Percentiles rank a stretch among this genome's conserved stretches.
Evolutionary conservation across 1,140 invertebrate species (phyloP).

Genomic region (Sycobia sp.): DNA sequence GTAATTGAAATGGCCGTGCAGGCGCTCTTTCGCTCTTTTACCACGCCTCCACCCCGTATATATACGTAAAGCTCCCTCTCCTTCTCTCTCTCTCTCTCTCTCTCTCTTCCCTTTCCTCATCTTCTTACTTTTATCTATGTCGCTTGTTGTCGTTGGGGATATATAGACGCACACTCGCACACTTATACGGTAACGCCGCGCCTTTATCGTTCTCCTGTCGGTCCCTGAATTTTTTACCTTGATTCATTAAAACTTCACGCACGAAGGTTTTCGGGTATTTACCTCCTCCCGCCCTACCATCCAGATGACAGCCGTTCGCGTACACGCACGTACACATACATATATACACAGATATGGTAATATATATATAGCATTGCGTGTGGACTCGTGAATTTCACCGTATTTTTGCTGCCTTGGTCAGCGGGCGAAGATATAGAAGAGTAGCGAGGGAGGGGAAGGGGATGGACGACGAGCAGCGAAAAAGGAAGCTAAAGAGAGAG

Average conservation of each 20-base stretch:
- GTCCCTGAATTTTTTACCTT: slow-evolving; percentile 33
- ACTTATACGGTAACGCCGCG: no score
- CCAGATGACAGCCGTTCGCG: no score
- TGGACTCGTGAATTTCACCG: no score
- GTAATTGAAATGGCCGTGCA: slow-evolving; percentile 32
- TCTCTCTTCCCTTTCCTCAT: not conserved
- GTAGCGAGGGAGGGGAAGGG: no score
- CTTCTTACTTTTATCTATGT: not conserved
- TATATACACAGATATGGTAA: no score
- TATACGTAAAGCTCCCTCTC: no score
- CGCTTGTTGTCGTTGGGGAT: not conserved
- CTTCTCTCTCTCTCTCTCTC: no score
- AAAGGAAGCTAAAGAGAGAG: not conserved
- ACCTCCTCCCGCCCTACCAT: slow-evolving; percentile 22
- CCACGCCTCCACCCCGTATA: no score
- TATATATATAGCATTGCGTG: no score
- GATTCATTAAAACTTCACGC: slow-evolving; percentile 49
- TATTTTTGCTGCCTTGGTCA: slow-evolving; percentile 13
- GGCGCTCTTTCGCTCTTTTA: not conserved
- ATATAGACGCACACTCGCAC: not conserved
- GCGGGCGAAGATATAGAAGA: no score
- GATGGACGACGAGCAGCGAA: not conserved
- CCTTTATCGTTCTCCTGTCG: no score
- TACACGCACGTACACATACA: no score
- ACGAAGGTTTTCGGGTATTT: slow-evolving; percentile 42